Evolutionary conservation across 2,113 vertebrate species (phyloP).

Genomic region (Mus pahari): DNA sequence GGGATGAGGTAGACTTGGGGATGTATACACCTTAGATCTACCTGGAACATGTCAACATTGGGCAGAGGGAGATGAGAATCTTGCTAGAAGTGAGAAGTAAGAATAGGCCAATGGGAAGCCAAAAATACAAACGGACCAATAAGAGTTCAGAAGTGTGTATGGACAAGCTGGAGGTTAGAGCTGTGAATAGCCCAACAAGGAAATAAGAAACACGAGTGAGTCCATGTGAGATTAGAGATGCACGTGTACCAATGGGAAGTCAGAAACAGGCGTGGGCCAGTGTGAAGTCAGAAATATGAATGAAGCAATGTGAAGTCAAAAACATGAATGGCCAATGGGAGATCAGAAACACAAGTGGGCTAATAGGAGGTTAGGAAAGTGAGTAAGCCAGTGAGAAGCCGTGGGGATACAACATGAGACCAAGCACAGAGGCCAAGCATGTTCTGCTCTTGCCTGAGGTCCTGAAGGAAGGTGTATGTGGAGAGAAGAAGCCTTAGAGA

Average conservation of each 20-base stretch:
- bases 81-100: background rate
- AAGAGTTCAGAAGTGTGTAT: background rate
- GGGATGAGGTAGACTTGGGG: too few relatives aligned
- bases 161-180: background rate
- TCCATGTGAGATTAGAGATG: background rate
- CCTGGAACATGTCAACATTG: background rate
- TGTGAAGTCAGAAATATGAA: background rate
- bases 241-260: background rate
- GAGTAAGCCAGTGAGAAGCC: background rate
- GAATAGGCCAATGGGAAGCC: too few relatives aligned
- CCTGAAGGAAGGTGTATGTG: too few relatives aligned
- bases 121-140: background rate
- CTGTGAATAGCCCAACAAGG: background rate
- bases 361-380: too few relatives aligned
- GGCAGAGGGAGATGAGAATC: background rate
- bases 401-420: too few relatives aligned
- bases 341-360: background rate
- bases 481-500: background rate
- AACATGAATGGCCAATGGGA: background rate
- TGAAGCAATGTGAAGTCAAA: background rate
- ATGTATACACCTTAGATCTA: background rate
- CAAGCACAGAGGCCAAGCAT: too few relatives aligned
- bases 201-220: background rate
- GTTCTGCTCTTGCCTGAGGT: background rate
- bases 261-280: background rate